Conservation (phyloP, 2,797 vertebrate species). For the Brotula barbata region DNA sequence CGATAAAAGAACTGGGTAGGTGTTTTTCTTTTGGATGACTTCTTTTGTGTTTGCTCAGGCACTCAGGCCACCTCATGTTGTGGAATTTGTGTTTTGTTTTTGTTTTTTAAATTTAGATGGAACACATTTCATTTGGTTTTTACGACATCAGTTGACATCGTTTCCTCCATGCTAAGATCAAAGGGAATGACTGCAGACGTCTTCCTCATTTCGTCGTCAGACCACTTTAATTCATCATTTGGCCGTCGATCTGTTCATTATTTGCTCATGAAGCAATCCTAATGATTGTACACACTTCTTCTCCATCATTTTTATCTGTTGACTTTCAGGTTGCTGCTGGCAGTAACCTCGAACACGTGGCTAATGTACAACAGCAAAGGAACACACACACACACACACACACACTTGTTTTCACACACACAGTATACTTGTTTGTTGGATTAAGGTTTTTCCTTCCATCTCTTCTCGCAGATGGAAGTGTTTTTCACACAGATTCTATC, state of each 20-base stretch:
- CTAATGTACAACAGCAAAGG: constrained; percentile 48
- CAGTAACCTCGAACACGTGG: constrained; percentile 65
- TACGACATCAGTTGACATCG: constrained; percentile 23
- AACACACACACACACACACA: constrained; percentile 36
- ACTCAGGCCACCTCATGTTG: constrained; percentile 45
- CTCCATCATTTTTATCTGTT: constrained; percentile 50
- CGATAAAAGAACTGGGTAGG: constrained; percentile 51
- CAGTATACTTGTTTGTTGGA: constrained; percentile 14
- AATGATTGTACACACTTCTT: constrained; percentile 43
- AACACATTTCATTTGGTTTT: constrained; percentile 18
- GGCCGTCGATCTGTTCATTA: constrained; percentile 41
- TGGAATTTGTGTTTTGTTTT: constrained; percentile 29
- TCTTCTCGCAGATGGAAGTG: constrained; percentile 31
- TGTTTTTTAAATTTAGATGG: constrained; percentile 6
- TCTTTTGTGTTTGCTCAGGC: constrained; percentile 32
- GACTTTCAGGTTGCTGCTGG: constrained; percentile 76
- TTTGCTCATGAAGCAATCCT: constrained; percentile 33
- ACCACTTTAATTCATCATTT: constrained; percentile 34
- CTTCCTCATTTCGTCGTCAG: constrained; percentile 44
- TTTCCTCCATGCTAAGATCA: constrained; percentile 38
- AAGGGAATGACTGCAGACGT: constrained; percentile 32
- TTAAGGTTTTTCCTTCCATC: constrained; percentile 32
- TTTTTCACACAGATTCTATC: constrained; percentile 38
- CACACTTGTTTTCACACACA: constrained; percentile 42
- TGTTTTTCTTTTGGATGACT: constrained; percentile 26